Conservation (phyloP, 2,113 vertebrate genomes). For the Orientallactaga bullata region DNA sequence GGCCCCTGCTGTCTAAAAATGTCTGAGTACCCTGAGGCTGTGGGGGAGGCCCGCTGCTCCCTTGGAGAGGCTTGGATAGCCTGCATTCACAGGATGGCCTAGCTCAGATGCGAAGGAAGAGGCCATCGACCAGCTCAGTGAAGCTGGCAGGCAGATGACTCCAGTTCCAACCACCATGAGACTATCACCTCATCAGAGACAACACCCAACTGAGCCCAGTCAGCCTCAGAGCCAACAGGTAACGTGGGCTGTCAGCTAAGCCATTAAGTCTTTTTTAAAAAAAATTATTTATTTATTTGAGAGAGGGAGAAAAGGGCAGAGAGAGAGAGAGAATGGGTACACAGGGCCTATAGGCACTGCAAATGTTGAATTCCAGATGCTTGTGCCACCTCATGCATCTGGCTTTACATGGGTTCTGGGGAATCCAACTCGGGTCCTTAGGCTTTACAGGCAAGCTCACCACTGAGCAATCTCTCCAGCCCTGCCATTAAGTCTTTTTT, state of each 20-base stretch:
- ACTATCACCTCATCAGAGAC: neutral
- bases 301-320: too few relatives aligned
- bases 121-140: neutral
- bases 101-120: neutral
- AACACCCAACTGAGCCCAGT: neutral
- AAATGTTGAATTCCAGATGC: too few relatives aligned
- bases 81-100: neutral
- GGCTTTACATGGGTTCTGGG: too few relatives aligned
- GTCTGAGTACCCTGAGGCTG: neutral
- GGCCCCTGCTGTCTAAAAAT: neutral
- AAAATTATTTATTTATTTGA: too few relatives aligned
- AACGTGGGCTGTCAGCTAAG: neutral
- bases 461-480: too few relatives aligned
- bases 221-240: neutral
- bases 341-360: too few relatives aligned
- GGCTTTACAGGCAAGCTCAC: too few relatives aligned
- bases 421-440: too few relatives aligned
- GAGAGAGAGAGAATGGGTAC: too few relatives aligned
- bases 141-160: neutral
- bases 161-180: neutral
- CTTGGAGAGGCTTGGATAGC: neutral
- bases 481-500: too few relatives aligned
- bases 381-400: too few relatives aligned
- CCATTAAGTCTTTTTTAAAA: neutral
- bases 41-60: neutral